These are phyloP conservation scores for Neoascia interrupta DNA, from an alignment of 2,888 invertebrate species.

Conservation along the genomic window DNA sequence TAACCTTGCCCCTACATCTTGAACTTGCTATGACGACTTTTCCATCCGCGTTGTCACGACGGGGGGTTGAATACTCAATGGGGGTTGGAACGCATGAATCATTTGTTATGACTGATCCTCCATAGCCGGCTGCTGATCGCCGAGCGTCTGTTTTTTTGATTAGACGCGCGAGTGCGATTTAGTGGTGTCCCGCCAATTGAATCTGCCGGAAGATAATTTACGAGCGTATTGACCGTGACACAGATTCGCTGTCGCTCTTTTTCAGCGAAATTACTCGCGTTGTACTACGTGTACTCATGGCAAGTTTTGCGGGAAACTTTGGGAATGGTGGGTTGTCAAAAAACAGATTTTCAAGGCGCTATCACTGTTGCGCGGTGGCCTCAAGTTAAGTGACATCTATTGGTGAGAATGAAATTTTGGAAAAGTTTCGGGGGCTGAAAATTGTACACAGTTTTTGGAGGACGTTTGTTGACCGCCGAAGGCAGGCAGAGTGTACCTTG, in stretches of 20 bases:
- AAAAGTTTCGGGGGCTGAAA: not conserved
- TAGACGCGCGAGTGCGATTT: slow-evolving; percentile 44
- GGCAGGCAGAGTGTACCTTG: slow-evolving; percentile 5
- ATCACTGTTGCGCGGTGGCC: slow-evolving; percentile 26
- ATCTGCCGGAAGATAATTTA: slow-evolving; percentile 70
- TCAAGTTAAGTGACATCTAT: slow-evolving; percentile 2
- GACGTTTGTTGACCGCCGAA: slow-evolving; percentile 48
- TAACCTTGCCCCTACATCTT: slow-evolving; percentile 61
- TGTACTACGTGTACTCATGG: slow-evolving; percentile 25
- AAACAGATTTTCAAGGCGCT: slow-evolving; percentile 10
- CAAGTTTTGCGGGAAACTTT: not conserved
- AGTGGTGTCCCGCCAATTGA: slow-evolving; percentile 53
- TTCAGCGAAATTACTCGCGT: slow-evolving; percentile 13
- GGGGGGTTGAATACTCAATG: too few species aligned
- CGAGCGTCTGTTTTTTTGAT: slow-evolving; percentile 35
- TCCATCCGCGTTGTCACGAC: not conserved
- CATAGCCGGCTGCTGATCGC: slow-evolving; percentile 35
- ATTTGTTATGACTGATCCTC: slow-evolving; percentile 51
- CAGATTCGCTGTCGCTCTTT: slow-evolving; percentile 54
- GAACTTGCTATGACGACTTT: slow-evolving; percentile 42
- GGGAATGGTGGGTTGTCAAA: slow-evolving; percentile 16
- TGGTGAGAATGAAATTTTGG: not conserved
- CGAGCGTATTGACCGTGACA: slow-evolving; percentile 70
- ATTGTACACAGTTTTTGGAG: not conserved
- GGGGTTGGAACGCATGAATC: not conserved